phyloP scores from a whole-genome alignment of 2,888 invertebrate species.

The Apomyelois bistriatella region DNA sequence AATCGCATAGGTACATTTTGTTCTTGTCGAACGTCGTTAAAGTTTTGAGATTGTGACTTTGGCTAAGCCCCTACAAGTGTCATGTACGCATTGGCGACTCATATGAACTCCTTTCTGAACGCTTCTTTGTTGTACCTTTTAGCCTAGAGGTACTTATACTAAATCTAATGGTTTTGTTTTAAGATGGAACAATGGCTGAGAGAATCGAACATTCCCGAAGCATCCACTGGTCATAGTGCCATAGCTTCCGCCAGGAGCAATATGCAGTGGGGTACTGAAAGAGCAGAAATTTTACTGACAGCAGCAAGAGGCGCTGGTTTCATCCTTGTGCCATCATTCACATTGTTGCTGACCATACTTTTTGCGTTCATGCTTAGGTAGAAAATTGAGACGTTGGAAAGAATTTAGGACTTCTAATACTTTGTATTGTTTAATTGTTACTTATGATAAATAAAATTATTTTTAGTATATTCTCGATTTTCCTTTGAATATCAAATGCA shows the following conservation, averaged over 20 bases:
- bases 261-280: constrained; percentile 57
- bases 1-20: too few relatives aligned
- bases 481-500: not conserved
- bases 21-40: too few relatives aligned
- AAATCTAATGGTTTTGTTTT: too few relatives aligned
- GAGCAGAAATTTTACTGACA: constrained; percentile 40
- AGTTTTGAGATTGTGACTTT: too few relatives aligned
- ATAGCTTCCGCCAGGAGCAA: constrained; percentile 45
- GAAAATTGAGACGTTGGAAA: not conserved
- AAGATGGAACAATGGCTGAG: constrained; percentile 66
- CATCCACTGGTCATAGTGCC: constrained; percentile 41
- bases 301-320: constrained; percentile 51
- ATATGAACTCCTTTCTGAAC: too few relatives aligned
- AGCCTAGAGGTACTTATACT: too few relatives aligned
- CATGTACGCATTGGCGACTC: too few relatives aligned
- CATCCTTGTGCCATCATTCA: constrained; percentile 36
- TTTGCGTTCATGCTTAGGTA: constrained; percentile 43
- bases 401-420: too few relatives aligned
- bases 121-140: too few relatives aligned
- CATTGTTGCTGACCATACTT: constrained; percentile 40
- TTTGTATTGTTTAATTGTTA: not conserved
- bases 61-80: too few relatives aligned
- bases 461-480: not conserved
- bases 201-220: constrained; percentile 36
- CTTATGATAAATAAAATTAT: not conserved